Evolutionary conservation across 2,888 invertebrate genomes (phyloP).

Genomic region (Syrphus vitripennis): DNA sequence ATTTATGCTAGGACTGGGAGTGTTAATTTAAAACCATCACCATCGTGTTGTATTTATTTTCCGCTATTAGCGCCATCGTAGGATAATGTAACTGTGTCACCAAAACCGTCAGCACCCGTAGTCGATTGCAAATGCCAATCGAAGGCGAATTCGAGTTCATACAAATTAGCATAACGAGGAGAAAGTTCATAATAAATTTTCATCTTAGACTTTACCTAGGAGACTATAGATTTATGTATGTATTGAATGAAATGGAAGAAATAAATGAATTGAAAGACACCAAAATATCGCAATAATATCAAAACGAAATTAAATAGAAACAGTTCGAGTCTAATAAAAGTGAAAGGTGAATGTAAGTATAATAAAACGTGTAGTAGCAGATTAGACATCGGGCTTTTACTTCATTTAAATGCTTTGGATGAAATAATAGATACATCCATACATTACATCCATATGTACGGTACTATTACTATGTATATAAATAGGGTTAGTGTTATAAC

Average conservation of each 20-base stretch:
- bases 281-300: background rate
- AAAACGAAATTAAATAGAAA: background rate
- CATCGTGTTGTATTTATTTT: conserved; percentile 10
- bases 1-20: conserved; percentile 49
- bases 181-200: conserved; percentile 67
- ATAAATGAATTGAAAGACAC: conserved; percentile 44
- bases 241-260: conserved; percentile 8
- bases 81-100: background rate
- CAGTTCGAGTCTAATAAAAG: conserved; percentile 15
- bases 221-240: background rate
- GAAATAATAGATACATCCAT: too few relatives aligned
- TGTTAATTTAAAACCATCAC: conserved; percentile 7
- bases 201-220: background rate
- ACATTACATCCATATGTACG: too few relatives aligned
- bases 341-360: conserved; percentile 36
- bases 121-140: background rate
- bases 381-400: conserved; percentile 22
- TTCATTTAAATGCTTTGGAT: background rate
- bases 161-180: conserved; percentile 62
- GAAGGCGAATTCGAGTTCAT: conserved; percentile 52
- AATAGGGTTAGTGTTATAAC: too few relatives aligned
- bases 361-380: too few relatives aligned
- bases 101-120: background rate
- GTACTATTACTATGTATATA: too few relatives aligned
- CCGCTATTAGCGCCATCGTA: conserved; percentile 14